Conservation (phyloP, 37 sponge, comb jelly and placozoan species). For the Haliclona indistincta region DNA sequence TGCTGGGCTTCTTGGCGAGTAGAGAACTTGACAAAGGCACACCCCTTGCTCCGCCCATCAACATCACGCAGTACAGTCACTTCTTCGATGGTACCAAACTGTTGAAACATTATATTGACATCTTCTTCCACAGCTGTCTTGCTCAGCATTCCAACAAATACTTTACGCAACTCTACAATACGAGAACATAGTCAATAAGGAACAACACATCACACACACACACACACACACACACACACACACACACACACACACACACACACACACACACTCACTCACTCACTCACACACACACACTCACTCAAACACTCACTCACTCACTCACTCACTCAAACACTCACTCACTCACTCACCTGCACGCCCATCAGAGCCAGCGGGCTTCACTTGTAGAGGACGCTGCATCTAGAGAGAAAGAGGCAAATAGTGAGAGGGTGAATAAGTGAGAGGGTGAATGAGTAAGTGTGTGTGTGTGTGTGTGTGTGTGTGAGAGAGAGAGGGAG, state of each 20-base stretch:
- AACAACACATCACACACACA: not conserved
- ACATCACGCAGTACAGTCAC: slow-evolving; percentile 84
- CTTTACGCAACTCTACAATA: slow-evolving; percentile 92
- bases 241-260: no score
- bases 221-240: not conserved
- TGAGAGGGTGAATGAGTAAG: no score
- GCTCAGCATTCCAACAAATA: slow-evolving; percentile 97
- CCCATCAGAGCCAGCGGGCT: slow-evolving; percentile 89
- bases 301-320: no score
- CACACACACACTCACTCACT: no score
- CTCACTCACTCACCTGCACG: no score
- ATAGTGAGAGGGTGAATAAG: not conserved
- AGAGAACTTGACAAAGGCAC: slow-evolving; percentile 93
- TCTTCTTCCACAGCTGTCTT: slow-evolving; percentile 84
- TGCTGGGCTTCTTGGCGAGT: slow-evolving; percentile 80
- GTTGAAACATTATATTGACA: slow-evolving; percentile 80
- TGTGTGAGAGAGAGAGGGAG: no score
- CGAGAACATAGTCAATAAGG: slow-evolving; percentile 6
- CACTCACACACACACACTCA: slow-evolving; percentile 64
- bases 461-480: no score
- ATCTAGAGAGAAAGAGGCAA: slow-evolving; percentile 58
- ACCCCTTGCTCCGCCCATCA: slow-evolving; percentile 88
- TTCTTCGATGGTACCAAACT: slow-evolving; percentile 91
- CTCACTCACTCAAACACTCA: no score
- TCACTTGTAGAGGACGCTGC: slow-evolving; percentile 94